phyloP scores from a whole-genome alignment of 2,113 vertebrate species.

The Eurystomus gularis region DNA sequence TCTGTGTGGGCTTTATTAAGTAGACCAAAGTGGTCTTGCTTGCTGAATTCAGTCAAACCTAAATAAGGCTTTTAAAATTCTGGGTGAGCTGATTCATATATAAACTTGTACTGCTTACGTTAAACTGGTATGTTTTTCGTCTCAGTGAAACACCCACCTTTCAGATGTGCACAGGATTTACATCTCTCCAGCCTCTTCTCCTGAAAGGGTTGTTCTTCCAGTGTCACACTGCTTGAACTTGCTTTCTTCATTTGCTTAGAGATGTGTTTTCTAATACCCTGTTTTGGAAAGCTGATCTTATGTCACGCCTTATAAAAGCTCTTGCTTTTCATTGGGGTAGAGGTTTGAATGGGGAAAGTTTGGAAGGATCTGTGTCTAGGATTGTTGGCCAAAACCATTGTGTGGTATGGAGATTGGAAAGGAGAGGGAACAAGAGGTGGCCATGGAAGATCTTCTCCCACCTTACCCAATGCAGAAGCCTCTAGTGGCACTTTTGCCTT shows the following conservation, averaged over 20 bases:
- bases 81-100: background rate
- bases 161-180: background rate
- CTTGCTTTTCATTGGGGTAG: background rate
- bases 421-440: background rate
- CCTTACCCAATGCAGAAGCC: background rate
- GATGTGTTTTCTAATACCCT: background rate
- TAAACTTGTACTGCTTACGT: background rate
- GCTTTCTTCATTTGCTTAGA: background rate
- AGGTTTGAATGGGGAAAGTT: background rate
- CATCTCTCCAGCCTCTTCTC: background rate
- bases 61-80: background rate
- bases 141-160: background rate
- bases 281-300: background rate
- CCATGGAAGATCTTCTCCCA: background rate
- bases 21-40: background rate
- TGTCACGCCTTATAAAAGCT: background rate
- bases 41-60: background rate
- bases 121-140: background rate
- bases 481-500: background rate
- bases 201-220: background rate
- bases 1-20: background rate
- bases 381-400: background rate
- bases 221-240: background rate
- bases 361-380: background rate
- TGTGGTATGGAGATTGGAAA: background rate